Base-by-base conservation (phyloP, 2,797 vertebrate genomes). In the Bryconaethiops microstoma region DNA sequence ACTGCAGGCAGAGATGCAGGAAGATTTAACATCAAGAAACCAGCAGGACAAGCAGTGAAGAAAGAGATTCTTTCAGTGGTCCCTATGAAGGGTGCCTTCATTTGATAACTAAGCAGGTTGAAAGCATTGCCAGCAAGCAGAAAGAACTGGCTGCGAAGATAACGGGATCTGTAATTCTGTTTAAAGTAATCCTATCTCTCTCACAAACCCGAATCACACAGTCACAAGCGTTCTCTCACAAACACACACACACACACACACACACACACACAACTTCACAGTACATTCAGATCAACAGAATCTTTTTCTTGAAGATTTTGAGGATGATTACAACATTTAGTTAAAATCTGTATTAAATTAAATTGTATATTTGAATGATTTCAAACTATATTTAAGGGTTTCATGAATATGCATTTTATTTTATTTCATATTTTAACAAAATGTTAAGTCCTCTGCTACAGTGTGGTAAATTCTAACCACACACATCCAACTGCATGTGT, bases 161-260 rank as follows among this genome's bases (percentile, higher is more conserved):
- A 69, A 69, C 67, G 21, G 48, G 35, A 70, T 70, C 68, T 17
- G 14, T 52, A 52, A 52, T 70, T 50, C 48, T 70, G 29, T 52
- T 70, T 52, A 70, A 52, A 45, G 25, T 35, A 55, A 35, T 35
- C 48, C 19, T 16, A 7, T 73, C 62, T n/a, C 69, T 48, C 17
- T 39, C 59, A 52, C 48, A 52, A 2, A 52, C 48, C 7, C 42
- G 10, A 52, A 52, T 52, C 48, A 13, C 12, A 4, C 48, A 52
- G 13, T 52, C 48, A 14, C 48, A 52, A 13, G 4, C 16, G 48
- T 13, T 13, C 10, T 14, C 48, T 4, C 40, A 42, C 40, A 42
- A 4, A 14, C 42, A 45, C 42, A 45, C 10, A 45, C 10, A 45
- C 10, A 42, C 76, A 52, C 35, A 17, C 48, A 14, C 42, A 45